These are phyloP conservation scores for Neopelma chrysocephalum DNA, from an alignment of 2,797 vertebrate species.

Conservation along the genomic window DNA sequence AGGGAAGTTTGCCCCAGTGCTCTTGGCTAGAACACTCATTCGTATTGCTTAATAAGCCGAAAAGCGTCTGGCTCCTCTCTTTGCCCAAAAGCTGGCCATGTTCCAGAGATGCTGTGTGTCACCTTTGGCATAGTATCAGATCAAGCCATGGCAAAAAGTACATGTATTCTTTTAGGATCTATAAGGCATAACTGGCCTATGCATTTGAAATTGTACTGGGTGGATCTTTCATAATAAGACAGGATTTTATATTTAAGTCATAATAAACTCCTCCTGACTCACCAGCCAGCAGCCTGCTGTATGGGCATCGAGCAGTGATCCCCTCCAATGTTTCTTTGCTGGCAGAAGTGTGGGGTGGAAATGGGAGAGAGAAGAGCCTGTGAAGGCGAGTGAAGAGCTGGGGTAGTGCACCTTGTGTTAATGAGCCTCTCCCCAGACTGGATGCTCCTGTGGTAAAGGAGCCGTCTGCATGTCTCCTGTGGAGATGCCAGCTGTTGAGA, in stretches of 20 bases:
- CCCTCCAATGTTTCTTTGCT: neutral
- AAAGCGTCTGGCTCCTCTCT: neutral
- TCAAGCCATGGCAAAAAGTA: neutral
- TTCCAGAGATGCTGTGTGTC: neutral
- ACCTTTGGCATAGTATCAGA: neutral
- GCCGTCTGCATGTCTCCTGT: neutral
- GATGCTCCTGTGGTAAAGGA: constrained; percentile 1
- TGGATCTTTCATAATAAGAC: neutral
- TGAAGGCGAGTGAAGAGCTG: neutral
- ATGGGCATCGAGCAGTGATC: neutral
- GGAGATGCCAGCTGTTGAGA: neutral
- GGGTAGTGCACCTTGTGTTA: neutral
- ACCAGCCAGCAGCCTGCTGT: neutral
- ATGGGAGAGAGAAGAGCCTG: neutral
- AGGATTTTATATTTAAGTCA: neutral
- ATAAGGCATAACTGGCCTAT: neutral
- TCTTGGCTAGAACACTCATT: neutral
- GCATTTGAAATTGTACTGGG: neutral
- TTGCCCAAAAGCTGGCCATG: neutral
- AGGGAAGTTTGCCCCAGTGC: neutral
- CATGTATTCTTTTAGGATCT: neutral
- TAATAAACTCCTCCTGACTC: neutral
- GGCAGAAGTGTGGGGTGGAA: neutral
- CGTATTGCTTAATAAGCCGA: neutral
- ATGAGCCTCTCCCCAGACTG: neutral